Base-by-base conservation (phyloP, 1,140 invertebrate genomes). In the Plectus sambesii region DNA sequence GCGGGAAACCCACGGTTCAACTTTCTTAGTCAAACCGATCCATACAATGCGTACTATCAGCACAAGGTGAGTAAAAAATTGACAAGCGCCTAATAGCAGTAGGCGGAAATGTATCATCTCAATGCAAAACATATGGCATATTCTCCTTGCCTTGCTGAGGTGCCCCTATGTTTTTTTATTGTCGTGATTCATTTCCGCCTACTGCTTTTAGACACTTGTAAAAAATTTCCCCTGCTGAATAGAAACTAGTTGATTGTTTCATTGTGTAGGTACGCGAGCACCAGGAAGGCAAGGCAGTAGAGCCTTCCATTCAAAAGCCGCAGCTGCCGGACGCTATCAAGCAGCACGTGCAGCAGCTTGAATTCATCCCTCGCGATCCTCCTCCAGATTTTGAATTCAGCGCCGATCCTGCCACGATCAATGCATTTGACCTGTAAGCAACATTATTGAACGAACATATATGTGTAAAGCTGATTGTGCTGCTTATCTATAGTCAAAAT, bases 11-110 rank as follows among this genome's bases (percentile, higher is more conserved):
- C 74, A 15, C 73, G 74, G 47, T 76, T 77, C 55, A 75, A 74
- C 51, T 76, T 76, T 60, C 76, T 99, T n/a, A 93, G 87, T 66
- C 75, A 81, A 52, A 85, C 85, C 1, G 93, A 99, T 74, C 93
- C 94, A 0, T 99, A 99, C 68, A 85, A 98, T 81, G 87, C 88
- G 0, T 99, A 99, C 64, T 99, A 99, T 75, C 83, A 92, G 59
- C 85, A 94, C 68, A 97, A 94, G 74, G 90, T 98, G 22, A 87
- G 25, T 52, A 17, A 40, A 25, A 33, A 33, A 66, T 89, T 93
- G 65, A 80, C 81, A 53, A 88, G n/a, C n/a, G n/a, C n/a, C n/a
- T n/a, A n/a, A n/a, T n/a, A n/a, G n/a, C n/a, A n/a, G n/a, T n/a
- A n/a, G 93, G 68, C 87, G 87, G 29, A 87, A 84, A 78, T 80